Conservation (phyloP, 2,113 vertebrate species). For the Scomber japonicus region DNA sequence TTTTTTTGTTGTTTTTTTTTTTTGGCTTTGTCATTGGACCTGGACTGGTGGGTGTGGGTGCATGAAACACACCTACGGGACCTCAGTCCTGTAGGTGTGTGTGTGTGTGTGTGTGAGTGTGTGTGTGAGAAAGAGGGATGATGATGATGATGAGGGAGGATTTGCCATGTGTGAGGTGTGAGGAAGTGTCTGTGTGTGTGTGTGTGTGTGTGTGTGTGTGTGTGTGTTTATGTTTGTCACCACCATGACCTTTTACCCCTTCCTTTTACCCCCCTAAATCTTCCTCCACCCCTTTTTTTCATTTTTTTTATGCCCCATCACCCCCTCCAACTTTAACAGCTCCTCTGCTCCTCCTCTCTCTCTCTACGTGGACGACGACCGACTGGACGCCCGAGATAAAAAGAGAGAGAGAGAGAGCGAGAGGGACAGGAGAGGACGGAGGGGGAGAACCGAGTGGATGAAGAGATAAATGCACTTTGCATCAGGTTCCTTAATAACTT, state of each 20-base stretch:
- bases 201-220: slow-evolving; percentile 18
- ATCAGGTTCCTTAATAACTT: slow-evolving; percentile 88
- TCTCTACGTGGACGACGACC: slow-evolving; percentile 76
- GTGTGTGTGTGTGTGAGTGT: slow-evolving; percentile 9
- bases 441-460: slow-evolving; percentile 55
- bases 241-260: slow-evolving; percentile 45
- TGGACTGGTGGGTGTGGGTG: slow-evolving; percentile 73
- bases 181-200: slow-evolving; percentile 41
- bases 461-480: slow-evolving; percentile 91
- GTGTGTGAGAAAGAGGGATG: not conserved
- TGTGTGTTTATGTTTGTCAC: not conserved
- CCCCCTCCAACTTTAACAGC: slow-evolving; percentile 48
- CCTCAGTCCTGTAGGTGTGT: slow-evolving; percentile 56
- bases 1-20: slow-evolving; percentile 60
- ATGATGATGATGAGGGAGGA: slow-evolving; percentile 22
- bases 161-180: slow-evolving; percentile 19
- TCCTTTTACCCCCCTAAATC: not conserved
- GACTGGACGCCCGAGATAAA: slow-evolving; percentile 58
- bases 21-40: slow-evolving; percentile 75
- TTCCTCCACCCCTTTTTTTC: not conserved
- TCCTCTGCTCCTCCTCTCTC: slow-evolving; percentile 68
- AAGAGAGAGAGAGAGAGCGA: no score
- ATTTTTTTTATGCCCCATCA: slow-evolving; percentile 52
- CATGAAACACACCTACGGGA: slow-evolving; percentile 72
- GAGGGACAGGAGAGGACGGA: slow-evolving; percentile 38